Conservation (phyloP, 92 coral and sea anemone species). For the Scolanthus callimorphus region DNA sequence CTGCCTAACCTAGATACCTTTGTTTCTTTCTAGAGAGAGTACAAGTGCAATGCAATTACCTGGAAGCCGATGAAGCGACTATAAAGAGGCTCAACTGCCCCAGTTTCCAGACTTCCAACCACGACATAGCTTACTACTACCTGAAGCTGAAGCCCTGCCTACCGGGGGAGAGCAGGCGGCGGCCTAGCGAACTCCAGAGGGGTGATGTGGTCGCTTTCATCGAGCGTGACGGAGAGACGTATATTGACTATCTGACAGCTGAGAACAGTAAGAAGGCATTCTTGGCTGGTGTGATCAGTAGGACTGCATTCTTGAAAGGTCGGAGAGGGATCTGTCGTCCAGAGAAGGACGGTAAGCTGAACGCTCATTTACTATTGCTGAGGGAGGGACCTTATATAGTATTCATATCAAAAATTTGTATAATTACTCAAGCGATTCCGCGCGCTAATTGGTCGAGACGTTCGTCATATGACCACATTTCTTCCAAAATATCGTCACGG, state of each 20-base stretch:
- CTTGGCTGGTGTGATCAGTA: slow-evolving; percentile 92
- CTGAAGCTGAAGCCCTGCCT: slow-evolving; percentile 18
- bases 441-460: too few relatives aligned
- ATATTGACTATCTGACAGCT: slow-evolving; percentile 76
- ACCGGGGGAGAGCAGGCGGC: slow-evolving; percentile 29
- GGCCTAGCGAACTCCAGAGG: slow-evolving; percentile 51
- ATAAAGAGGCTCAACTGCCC: slow-evolving; percentile 56
- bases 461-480: too few relatives aligned
- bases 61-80: slow-evolving; percentile 61
- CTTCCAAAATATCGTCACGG: too few relatives aligned
- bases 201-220: slow-evolving; percentile 96
- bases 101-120: slow-evolving; percentile 50
- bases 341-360: slow-evolving; percentile 17
- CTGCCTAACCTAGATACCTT: too few relatives aligned
- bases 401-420: too few relatives aligned
- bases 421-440: too few relatives aligned
- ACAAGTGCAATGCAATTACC: slow-evolving; percentile 21
- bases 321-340: slow-evolving; percentile 29
- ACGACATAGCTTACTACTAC: slow-evolving; percentile 89
- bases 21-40: background rate
- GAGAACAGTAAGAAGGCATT: slow-evolving; percentile 61
- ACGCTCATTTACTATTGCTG: too few relatives aligned
- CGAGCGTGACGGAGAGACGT: slow-evolving; percentile 56
- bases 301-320: slow-evolving; percentile 77
- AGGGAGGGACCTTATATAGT: too few relatives aligned